Base-by-base conservation (phyloP, 2,888 invertebrate species). In the Acanthopleura granulata region DNA sequence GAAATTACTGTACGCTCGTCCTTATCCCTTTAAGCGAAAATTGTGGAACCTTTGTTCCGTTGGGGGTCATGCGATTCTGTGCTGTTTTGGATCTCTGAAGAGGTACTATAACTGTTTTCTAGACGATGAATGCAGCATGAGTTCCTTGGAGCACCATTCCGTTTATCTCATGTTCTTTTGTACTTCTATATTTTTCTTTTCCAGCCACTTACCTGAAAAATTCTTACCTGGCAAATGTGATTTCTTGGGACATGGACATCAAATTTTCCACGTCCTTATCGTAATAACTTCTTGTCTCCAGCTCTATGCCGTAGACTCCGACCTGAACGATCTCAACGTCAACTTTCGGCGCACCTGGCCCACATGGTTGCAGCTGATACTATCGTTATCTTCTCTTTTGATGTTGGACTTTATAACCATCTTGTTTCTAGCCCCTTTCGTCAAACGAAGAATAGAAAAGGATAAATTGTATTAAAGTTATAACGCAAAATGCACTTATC, bases 211-310 rank as follows among this genome's bases (percentile, higher is more conserved):
- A 49, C 88, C 87, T 0, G 87, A 88, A 69, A 78, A 77, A 27
- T 73, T 80, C 49, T 79, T 72, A 57, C 86, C 86, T 16, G 86
- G 86, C 30, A 73, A 72, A 11, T 86, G 82, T 76, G 88, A 88
- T 76, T 78, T 84, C 16, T 25, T 85, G 22, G 88, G 87, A 12
- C 85, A 86, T 71, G 83, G 87, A 29, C 87, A 87, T 73, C 84
- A 85, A 62, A 77, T 84, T 27, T 87, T 87, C 75, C 87, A 87
- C 74, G 75, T 84, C 0, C 27, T 74, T 40, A 66, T 76, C 14
- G 73, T 79, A 22, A 18, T 79, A 11, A 77, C 78, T 0, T 76
- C 79, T 49, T 49, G 77, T 30, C 51, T 75, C 3, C 78, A 82
- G 74, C 66, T 79, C n/a, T 61, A 77, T 40, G 78, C 73, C 14